A percentile compares a stretch with the other conserved stretches of the same genome.
Conservation (phyloP, 2,888 invertebrate genomes). For the Erebia ligea region DNA sequence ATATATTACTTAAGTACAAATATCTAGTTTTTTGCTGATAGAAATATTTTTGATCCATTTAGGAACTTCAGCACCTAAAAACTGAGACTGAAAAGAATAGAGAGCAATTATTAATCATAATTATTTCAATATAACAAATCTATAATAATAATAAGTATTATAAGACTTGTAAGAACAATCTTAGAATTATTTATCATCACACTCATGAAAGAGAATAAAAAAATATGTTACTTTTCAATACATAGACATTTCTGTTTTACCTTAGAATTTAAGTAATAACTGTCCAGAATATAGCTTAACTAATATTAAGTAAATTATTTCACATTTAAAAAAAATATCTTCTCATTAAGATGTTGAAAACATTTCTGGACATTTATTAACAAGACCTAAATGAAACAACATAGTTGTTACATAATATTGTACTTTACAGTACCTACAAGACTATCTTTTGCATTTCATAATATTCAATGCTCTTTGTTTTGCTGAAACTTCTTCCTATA, state of each 20-base stretch:
- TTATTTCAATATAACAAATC: constrained; percentile 20
- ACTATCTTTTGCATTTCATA: constrained; percentile 47
- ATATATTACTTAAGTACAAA: background rate
- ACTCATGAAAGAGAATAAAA: constrained; percentile 33
- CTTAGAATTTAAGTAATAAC: constrained; percentile 26
- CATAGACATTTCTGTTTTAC: constrained; percentile 24
- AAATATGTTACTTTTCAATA: constrained; percentile 36
- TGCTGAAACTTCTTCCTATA: constrained; percentile 51
- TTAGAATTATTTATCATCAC: constrained; percentile 22
- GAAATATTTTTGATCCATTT: constrained; percentile 23
- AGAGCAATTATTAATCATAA: constrained; percentile 25
- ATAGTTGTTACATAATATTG: constrained; percentile 76
- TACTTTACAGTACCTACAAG: constrained; percentile 75
- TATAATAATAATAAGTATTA: constrained; percentile 13
- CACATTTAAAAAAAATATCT: constrained; percentile 26
- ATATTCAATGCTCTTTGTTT: constrained; percentile 41
- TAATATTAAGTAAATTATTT: constrained; percentile 25
- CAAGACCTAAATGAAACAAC: constrained; percentile 61
- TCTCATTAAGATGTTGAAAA: constrained; percentile 33
- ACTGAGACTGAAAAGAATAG: constrained; percentile 24
- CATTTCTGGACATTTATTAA: constrained; percentile 36
- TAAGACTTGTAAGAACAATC: constrained; percentile 22
- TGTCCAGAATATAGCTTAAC: constrained; percentile 30
- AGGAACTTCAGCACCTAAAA: constrained; percentile 28
- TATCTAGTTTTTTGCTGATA: constrained; percentile 10